A percentile compares a stretch with the other conserved stretches of the same genome.
These are phyloP conservation scores for Leptobrachium ailaonicum DNA, from an alignment of 2,113 vertebrate genomes.

Conservation along the genomic window DNA sequence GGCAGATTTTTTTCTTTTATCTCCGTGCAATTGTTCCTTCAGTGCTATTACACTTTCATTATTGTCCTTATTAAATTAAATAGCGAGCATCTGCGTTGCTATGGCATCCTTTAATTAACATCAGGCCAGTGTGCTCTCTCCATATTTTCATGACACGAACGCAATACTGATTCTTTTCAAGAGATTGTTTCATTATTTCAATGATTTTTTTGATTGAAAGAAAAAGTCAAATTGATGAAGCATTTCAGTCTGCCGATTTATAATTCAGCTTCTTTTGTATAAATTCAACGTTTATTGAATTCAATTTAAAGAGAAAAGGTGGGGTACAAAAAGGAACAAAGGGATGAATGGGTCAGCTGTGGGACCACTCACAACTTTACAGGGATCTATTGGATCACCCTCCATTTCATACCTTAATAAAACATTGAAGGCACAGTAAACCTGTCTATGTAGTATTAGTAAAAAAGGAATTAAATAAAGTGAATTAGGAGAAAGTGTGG, in stretches of 20 bases:
- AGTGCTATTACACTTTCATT: conserved; percentile 1
- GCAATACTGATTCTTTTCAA: conserved; percentile 55
- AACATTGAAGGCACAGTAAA: too few relatives aligned
- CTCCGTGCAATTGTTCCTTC: neutral
- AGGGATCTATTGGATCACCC: too few relatives aligned
- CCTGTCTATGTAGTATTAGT: too few relatives aligned
- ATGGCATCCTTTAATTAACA: conserved; percentile 59
- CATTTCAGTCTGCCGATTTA: neutral
- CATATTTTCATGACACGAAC: conserved; percentile 36
- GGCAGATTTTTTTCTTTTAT: neutral
- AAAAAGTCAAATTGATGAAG: neutral
- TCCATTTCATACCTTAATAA: too few relatives aligned
- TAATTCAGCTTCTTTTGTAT: too few relatives aligned
- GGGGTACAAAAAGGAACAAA: too few relatives aligned
- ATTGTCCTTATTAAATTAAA: conserved; percentile 48
- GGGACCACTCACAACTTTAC: too few relatives aligned
- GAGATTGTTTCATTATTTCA: conserved; percentile 49
- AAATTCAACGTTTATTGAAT: too few relatives aligned
- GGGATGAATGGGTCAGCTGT: too few relatives aligned
- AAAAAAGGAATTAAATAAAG: too few relatives aligned
- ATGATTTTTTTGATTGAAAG: conserved; percentile 1
- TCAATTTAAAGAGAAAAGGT: too few relatives aligned
- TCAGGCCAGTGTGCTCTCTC: conserved; percentile 48
- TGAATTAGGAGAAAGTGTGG: too few relatives aligned
- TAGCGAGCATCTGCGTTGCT: conserved; percentile 55